These are phyloP conservation scores for Aspidapion aeneum DNA, from an alignment of 2,888 invertebrate species.

Conservation along the genomic window DNA sequence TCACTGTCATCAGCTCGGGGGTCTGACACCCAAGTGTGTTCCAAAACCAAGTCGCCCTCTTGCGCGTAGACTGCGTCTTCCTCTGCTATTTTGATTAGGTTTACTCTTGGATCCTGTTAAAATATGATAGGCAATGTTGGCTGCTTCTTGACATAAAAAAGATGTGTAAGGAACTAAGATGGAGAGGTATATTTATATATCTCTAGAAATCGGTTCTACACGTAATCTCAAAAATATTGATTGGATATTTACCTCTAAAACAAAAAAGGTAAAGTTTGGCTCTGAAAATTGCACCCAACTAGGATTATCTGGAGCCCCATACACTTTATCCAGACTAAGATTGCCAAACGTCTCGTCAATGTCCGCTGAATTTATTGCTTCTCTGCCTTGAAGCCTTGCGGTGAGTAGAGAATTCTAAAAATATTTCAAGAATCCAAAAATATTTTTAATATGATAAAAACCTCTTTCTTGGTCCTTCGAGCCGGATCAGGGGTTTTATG, in stretches of 20 bases:
- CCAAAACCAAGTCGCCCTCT: constrained; percentile 36
- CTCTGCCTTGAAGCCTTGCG: constrained; percentile 40
- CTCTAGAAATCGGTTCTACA: too few species aligned
- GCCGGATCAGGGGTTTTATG: too few species aligned
- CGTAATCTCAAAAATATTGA: too few species aligned
- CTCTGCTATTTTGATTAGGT: constrained; percentile 40
- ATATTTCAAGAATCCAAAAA: constrained; percentile 7
- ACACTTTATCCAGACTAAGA: constrained; percentile 41
- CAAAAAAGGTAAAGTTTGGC: constrained; percentile 37
- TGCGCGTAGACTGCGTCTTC: constrained; percentile 36
- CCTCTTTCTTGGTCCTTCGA: background rate
- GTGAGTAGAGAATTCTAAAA: constrained; percentile 42
- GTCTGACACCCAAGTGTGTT: constrained; percentile 41
- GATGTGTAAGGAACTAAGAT: too few species aligned
- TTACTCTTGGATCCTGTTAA: constrained; percentile 35
- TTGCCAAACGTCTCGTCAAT: constrained; percentile 42
- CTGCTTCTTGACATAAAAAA: too few species aligned
- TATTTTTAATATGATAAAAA: background rate
- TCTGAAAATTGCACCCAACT: constrained; percentile 42
- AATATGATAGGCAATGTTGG: constrained; percentile 7
- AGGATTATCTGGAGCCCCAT: constrained; percentile 41
- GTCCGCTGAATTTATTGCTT: constrained; percentile 40
- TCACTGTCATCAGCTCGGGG: constrained; percentile 31
- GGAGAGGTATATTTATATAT: too few species aligned
- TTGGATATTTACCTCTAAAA: constrained; percentile 42